Base-by-base conservation (phyloP, 2,113 vertebrate species). In the Trogon melanurus region DNA sequence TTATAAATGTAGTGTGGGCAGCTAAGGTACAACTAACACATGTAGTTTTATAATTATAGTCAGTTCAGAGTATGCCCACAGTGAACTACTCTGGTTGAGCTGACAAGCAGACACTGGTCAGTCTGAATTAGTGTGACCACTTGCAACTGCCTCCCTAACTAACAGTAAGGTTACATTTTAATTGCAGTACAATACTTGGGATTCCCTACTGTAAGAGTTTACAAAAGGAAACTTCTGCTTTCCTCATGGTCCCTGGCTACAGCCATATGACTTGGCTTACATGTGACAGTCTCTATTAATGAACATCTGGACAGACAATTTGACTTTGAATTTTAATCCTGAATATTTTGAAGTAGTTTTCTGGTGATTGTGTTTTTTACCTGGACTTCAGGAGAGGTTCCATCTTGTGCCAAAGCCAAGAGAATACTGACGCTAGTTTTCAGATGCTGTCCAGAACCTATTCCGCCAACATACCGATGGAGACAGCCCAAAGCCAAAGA, bases 391-490 rank as follows among this genome's bases (percentile, higher is more conserved):
- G 99, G 99, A 73, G 99, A 99, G 10, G 99, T 99, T 66, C 99
- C 99, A 79, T 99, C 99, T 96, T 99, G 99, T 56, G 99, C 99
- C 71, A 99, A 97, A 76, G 99, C 99, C 97, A 99, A 96, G 22
- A 99, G 97, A 98, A 99, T 99, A 97, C 99, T 99, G 96, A 99
- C 99, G 21, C 99, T 99, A 29, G 99, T 99, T 98, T 99, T 99
- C 80, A 99, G 97, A 96, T 99, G 99, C 93, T 99, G 99, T 20
- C 99, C 99, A n/a, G 99, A 99, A 58, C 99, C 99, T 54, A 99
- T 99, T 65, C 99, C 99, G 71, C 99, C 99, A 78, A 99, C 99
- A 15, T 99, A 99, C 47, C 99, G 99, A 97, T 99, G 99, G 71
- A 99, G 98, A 95, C 99, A 99, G 50, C 99, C 99, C 36, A 99